These are phyloP conservation scores for Tachyglossus aculeatus DNA, from an alignment of 2,797 vertebrate genomes.

Conservation along the genomic window DNA sequence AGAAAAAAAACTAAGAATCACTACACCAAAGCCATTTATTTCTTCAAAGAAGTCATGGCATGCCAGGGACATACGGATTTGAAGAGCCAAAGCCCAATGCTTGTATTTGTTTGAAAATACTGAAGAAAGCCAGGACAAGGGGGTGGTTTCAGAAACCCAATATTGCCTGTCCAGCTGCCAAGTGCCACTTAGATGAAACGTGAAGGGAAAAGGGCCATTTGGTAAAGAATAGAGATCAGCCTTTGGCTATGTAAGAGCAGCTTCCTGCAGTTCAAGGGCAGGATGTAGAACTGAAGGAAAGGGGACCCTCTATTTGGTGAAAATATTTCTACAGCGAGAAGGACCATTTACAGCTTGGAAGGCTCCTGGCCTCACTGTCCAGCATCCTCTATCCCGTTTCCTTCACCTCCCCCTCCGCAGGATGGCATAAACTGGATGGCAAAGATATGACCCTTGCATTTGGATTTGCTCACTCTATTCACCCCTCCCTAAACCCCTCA, in stretches of 20 bases:
- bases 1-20: slow-evolving; percentile 1
- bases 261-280: slow-evolving; percentile 64
- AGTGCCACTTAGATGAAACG: slow-evolving; percentile 56
- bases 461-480: no score
- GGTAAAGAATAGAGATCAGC: slow-evolving; percentile 56
- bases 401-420: neutral
- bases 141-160: slow-evolving; percentile 46
- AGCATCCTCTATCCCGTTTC: no score
- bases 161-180: slow-evolving; percentile 52
- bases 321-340: neutral
- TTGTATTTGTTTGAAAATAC: slow-evolving; percentile 45
- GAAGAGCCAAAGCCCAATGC: slow-evolving; percentile 42
- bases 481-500: no score
- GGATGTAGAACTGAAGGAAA: slow-evolving; percentile 40
- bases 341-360: neutral
- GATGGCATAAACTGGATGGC: neutral
- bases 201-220: slow-evolving; percentile 9
- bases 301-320: no score
- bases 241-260: slow-evolving; percentile 47
- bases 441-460: fast-evolving
- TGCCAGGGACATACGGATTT: slow-evolving; percentile 29
- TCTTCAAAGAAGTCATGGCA: no score
- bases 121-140: slow-evolving; percentile 48
- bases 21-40: no score
- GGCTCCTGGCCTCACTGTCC: neutral